Base-by-base conservation (phyloP, 1,140 invertebrate genomes). In the Halictus rubicundus region DNA sequence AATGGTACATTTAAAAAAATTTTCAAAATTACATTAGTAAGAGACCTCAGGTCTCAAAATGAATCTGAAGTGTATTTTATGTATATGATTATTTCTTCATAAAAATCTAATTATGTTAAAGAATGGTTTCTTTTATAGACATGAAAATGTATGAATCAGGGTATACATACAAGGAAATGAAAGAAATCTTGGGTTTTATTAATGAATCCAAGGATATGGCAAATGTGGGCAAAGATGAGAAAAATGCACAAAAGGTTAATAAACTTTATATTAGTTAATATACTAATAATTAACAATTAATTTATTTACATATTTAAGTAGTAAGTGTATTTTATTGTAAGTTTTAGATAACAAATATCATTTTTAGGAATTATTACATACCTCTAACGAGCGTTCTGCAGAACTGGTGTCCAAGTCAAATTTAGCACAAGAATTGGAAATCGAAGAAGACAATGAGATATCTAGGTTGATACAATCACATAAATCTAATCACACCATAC, bases 161-260 rank as follows among this genome's bases (percentile, higher is more conserved):
- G 52, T 46, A 68, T 32, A 59, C 80, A 1, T 85, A 81, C 25
- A 70, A 63, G 9, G 12, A 88, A n/a, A 88, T 88, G 87, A 88
- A 88, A 66, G 0, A 60, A 27, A 49, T 88, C 10, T 69, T 88
- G 9, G 68, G 68, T 42, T 63, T 81, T 25, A 78, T 88, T 37
- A 86, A 76, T 5, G 87, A 86, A 39, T 88, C 86, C 10, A 85
- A 77, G 23, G 60, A 85, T 66, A 85, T 85, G 79, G 81, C 83
- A 37, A 80, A 82, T 19, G n/a, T 42, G 39, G 2, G 8, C 27
- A 73, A 57, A 2, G 54, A 82, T 54, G 77, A 78, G 27, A 75
- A 78, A 57, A 59, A 66, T 71, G 54, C 7, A 16, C 70, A 78
- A 42, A 78, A 85, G 79, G 84, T 85, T 60, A 8, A 42, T 19